These are phyloP conservation scores for Melikaiella ostensackeni DNA, from an alignment of 2,888 invertebrate genomes.

Conservation along the genomic window DNA sequence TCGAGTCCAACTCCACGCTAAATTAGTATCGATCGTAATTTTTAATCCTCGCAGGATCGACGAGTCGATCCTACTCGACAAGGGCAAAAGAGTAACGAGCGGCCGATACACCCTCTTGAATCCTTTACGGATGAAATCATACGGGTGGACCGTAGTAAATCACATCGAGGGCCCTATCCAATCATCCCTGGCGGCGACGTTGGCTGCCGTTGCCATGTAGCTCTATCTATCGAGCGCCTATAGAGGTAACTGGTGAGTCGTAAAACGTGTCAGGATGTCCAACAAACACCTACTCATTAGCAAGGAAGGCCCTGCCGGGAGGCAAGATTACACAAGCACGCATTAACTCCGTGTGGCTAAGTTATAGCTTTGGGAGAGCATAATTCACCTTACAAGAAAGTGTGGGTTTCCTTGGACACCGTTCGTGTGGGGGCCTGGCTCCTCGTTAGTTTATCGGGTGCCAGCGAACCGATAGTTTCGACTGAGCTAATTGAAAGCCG, in stretches of 20 bases:
- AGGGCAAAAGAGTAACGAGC: conserved; percentile 67
- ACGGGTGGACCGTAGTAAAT: conserved; percentile 62
- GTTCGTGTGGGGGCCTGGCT: conserved; percentile 41
- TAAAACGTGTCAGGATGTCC: conserved; percentile 75
- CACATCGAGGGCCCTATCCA: conserved; percentile 51
- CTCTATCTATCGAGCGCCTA: conserved; percentile 63
- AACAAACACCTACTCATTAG: conserved; percentile 76
- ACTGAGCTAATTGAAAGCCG: conserved; percentile 68
- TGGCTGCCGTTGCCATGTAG: conserved; percentile 46
- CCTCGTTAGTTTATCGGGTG: conserved; percentile 58
- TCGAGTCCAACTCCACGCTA: conserved; percentile 48
- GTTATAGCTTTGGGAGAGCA: conserved; percentile 70
- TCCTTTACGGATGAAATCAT: conserved; percentile 62
- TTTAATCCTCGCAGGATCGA: conserved; percentile 65
- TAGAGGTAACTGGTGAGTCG: conserved; percentile 74
- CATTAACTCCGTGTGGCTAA: conserved; percentile 72
- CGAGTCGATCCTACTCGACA: conserved; percentile 55
- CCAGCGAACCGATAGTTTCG: conserved; percentile 58
- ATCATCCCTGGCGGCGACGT: conserved; percentile 51
- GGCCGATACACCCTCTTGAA: conserved; percentile 47
- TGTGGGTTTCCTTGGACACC: conserved; percentile 37
- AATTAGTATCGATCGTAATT: conserved; percentile 71
- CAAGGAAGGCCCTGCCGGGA: conserved; percentile 68
- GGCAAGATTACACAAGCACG: conserved; percentile 70
- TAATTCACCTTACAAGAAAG: conserved; percentile 65